A percentile compares a stretch with the other conserved stretches of the same genome.
phyloP scores from a whole-genome alignment of 2,113 vertebrate species.

The Antechinus flavipes region DNA sequence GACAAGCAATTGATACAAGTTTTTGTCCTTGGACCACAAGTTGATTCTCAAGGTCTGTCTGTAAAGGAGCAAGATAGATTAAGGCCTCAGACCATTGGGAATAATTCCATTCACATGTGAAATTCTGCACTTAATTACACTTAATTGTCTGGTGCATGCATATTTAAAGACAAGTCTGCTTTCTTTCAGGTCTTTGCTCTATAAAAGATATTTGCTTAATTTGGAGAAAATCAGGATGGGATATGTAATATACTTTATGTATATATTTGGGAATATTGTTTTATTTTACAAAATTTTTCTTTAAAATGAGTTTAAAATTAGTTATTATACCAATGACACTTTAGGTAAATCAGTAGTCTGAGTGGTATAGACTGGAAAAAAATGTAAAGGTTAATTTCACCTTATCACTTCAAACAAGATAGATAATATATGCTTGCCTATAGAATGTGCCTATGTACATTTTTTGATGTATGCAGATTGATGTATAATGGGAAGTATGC shows the following conservation, averaged over 20 bases:
- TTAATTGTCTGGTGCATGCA: not conserved
- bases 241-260: not conserved
- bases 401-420: constrained; percentile 33
- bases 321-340: not conserved
- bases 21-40: constrained; percentile 53
- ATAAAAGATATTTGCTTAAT: not conserved
- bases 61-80: constrained; percentile 29
- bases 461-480: constrained; percentile 36
- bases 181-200: not conserved
- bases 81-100: constrained; percentile 14
- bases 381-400: constrained; percentile 39
- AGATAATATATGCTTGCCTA: not conserved
- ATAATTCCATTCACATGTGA: constrained; percentile 54
- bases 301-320: not conserved
- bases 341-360: not conserved
- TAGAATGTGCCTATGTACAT: not conserved
- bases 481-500: not conserved
- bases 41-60: constrained; percentile 22
- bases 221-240: not conserved
- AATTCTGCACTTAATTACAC: not conserved
- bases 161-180: not conserved
- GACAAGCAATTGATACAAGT: constrained; percentile 54
- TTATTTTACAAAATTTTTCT: not conserved
- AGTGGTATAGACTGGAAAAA: not conserved
- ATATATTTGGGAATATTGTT: not conserved